These are phyloP conservation scores for Trididemnum miniatum DNA, from an alignment of 23 tunicate genomes.

Conservation along the genomic window DNA sequence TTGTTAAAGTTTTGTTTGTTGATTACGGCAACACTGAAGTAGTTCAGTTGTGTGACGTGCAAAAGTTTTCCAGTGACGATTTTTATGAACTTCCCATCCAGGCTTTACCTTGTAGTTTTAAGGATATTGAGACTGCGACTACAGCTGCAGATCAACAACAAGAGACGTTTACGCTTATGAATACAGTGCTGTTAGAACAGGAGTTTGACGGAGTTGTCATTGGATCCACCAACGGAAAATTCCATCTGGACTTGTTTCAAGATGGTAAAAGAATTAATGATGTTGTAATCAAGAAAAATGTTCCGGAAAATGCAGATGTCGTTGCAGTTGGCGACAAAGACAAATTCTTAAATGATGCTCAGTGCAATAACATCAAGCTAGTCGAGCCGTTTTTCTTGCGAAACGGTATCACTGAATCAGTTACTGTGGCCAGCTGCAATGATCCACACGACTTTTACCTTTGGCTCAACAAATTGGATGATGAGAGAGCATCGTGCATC, in stretches of 20 bases:
- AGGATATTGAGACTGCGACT: conserved; percentile 40
- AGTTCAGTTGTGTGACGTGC: conserved; percentile 36
- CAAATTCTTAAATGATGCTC: not conserved
- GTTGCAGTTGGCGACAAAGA: not conserved
- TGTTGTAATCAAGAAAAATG: not conserved
- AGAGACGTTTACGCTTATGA: not conserved
- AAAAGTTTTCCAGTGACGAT: conserved; percentile 1
- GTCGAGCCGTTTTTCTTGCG: conserved; percentile 13
- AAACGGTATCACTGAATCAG: conserved; percentile 22
- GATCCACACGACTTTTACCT: conserved; percentile 52
- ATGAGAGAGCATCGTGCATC: not conserved
- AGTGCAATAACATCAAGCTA: not conserved
- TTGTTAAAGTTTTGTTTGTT: conserved; percentile 60
- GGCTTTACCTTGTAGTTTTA: conserved; percentile 77
- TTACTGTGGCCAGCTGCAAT: not conserved
- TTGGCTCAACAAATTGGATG: conserved; percentile 21
- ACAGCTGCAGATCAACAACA: not conserved
- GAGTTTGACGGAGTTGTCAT: conserved; percentile 54
- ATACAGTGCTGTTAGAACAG: conserved; percentile 8
- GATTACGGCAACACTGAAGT: conserved; percentile 64
- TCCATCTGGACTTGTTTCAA: conserved; percentile 61
- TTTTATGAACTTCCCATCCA: conserved; percentile 54
- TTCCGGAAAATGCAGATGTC: too few relatives aligned
- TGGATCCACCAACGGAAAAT: conserved; percentile 63
- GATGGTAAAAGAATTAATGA: conserved; percentile 53